Conservation (phyloP, 2,113 vertebrate species). For the Willisornis vidua region DNA sequence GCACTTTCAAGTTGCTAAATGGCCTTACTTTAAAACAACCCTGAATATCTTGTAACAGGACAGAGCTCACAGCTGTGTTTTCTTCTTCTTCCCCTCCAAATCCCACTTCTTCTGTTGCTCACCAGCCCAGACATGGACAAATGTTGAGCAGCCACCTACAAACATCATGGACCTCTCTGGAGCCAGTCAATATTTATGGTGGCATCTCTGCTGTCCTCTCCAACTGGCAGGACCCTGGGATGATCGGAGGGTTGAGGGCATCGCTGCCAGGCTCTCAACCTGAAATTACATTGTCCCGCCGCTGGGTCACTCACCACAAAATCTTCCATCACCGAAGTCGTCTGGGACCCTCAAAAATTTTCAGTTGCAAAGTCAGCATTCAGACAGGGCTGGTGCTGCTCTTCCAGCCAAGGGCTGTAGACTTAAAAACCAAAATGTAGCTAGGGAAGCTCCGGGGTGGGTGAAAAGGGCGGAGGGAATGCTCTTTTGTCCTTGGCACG, state of each 20-base stretch:
- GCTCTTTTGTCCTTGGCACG: neutral
- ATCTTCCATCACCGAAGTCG: neutral
- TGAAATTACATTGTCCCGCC: neutral
- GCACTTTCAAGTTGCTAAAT: neutral
- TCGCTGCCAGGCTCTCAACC: neutral
- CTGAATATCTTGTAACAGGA: neutral
- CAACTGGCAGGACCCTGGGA: neutral
- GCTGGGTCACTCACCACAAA: neutral
- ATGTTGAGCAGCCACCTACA: neutral
- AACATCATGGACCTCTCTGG: neutral
- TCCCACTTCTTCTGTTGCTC: rapidly evolving
- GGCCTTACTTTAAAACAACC: neutral
- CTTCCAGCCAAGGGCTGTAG: neutral
- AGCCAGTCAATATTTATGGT: neutral
- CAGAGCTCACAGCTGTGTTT: neutral
- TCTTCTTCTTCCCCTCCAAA: neutral
- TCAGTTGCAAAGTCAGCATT: neutral
- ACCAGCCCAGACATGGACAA: neutral
- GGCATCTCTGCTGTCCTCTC: neutral
- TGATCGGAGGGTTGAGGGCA: neutral
- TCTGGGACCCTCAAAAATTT: neutral
- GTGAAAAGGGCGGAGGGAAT: neutral
- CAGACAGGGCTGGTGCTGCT: neutral
- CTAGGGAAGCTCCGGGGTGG: neutral
- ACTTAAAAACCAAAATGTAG: neutral